phyloP scores from a whole-genome alignment of 1,140 invertebrate species.

The Anastrepha ludens region DNA sequence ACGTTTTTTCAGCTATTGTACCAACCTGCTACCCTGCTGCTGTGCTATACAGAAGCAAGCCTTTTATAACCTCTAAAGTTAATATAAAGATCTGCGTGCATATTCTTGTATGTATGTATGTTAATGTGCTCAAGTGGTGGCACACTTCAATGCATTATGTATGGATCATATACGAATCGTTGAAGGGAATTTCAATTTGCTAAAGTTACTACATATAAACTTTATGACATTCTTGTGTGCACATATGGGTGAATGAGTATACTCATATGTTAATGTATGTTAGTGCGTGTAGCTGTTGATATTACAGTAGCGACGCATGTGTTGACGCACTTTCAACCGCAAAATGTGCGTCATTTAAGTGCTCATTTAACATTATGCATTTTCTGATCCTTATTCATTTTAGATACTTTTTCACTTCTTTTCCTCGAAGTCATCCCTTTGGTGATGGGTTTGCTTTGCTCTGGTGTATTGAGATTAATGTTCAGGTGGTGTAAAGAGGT shows the following conservation, averaged over 20 bases:
- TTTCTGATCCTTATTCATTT: background rate
- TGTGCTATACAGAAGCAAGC: background rate
- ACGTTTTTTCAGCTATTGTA: background rate
- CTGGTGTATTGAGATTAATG: no score
- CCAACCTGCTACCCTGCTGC: background rate
- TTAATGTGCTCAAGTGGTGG: background rate
- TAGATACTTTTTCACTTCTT: background rate
- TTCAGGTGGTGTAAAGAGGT: no score
- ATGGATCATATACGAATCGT: background rate
- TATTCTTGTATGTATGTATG: background rate
- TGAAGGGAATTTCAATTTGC: slow-evolving; percentile 33
- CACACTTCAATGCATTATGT: no score
- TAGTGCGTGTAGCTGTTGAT: background rate
- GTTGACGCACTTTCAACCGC: background rate
- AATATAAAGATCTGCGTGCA: background rate
- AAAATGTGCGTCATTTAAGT: slow-evolving; percentile 9
- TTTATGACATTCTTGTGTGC: background rate
- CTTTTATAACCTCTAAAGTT: background rate
- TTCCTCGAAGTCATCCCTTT: background rate
- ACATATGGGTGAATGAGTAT: background rate
- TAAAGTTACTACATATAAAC: slow-evolving; percentile 10
- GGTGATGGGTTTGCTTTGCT: background rate
- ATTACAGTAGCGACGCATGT: background rate
- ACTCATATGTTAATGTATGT: background rate
- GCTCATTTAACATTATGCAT: background rate